Conservation (phyloP, 2,113 vertebrate genomes). For the Actenoides hombroni region DNA sequence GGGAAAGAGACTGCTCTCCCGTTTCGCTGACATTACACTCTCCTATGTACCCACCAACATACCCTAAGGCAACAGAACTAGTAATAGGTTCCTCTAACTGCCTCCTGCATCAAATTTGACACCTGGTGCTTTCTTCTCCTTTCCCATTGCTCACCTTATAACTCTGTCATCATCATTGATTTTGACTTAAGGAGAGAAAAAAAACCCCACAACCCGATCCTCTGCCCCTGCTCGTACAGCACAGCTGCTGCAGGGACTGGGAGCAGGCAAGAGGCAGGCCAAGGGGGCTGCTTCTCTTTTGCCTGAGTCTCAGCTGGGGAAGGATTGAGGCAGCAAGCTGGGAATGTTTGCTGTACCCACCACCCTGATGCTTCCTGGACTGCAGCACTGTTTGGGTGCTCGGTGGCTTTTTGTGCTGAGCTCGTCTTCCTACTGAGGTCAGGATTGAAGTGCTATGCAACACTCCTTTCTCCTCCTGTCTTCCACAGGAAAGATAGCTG, state of each 20-base stretch:
- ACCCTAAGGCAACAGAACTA: slow-evolving; percentile 68
- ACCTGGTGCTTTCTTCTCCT: slow-evolving; percentile 59
- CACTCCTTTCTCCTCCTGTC: not conserved
- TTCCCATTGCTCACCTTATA: slow-evolving; percentile 59
- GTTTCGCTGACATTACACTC: slow-evolving; percentile 54
- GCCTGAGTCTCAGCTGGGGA: not conserved
- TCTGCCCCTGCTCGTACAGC: not conserved
- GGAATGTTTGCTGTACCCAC: not conserved
- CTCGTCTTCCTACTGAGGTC: not conserved
- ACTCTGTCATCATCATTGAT: slow-evolving; percentile 70
- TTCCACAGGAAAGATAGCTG: not conserved
- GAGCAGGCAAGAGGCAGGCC: not conserved
- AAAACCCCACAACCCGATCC: not conserved
- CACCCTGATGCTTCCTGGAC: not conserved
- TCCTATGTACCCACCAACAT: slow-evolving; percentile 45
- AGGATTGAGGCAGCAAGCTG: fast-evolving
- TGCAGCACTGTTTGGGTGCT: not conserved
- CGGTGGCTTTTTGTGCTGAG: not conserved
- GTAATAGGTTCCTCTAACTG: slow-evolving; percentile 69
- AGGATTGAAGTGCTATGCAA: not conserved
- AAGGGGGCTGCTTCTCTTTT: not conserved
- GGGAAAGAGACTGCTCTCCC: slow-evolving; percentile 56
- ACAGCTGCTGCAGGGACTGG: not conserved
- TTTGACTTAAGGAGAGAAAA: slow-evolving; percentile 62
- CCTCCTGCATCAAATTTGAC: slow-evolving; percentile 71